Evolutionary conservation across 1,140 invertebrate genomes (phyloP).

Genomic region (Drosophila quadrilineata): DNA sequence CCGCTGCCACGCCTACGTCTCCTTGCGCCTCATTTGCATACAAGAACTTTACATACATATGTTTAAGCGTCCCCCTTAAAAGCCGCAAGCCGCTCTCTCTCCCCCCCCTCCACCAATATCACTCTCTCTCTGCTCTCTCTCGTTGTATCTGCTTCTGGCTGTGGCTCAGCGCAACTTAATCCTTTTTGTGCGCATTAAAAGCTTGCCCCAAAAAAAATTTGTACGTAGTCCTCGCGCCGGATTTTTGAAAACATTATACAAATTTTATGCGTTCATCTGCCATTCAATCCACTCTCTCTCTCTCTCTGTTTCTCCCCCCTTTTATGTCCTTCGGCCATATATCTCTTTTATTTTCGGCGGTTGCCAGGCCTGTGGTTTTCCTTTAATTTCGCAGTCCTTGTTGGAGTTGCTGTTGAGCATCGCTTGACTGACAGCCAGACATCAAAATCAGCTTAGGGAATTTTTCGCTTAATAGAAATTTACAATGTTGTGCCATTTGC

Average conservation of each 20-base stretch:
- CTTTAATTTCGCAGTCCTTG: constrained; percentile 8
- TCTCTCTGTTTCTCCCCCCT: not conserved
- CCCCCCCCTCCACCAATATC: not conserved
- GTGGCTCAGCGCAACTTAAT: constrained; percentile 49
- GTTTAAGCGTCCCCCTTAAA: constrained; percentile 19
- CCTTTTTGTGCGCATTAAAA: constrained; percentile 60
- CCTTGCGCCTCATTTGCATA: constrained; percentile 46
- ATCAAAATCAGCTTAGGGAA: constrained; percentile 67
- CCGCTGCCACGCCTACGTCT: constrained; percentile 19
- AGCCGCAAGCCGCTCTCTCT: not conserved
- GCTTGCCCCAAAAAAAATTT: constrained; percentile 50
- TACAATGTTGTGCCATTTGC: constrained; percentile 47
- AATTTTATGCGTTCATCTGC: constrained; percentile 40
- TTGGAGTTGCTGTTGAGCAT: constrained; percentile 19
- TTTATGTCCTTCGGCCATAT: not conserved
- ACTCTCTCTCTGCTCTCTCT: not conserved
- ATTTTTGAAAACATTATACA: constrained; percentile 44
- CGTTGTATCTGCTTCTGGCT: not conserved
- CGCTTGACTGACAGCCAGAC: constrained; percentile 56
- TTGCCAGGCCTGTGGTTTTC: constrained; percentile 40
- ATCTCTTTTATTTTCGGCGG: constrained; percentile 35
- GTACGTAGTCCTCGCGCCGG: constrained; percentile 29
- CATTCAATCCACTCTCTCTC: not conserved
- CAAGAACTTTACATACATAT: constrained; percentile 48
- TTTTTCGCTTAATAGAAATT: constrained; percentile 63